Evolutionary conservation across 2,113 vertebrate species (phyloP), one percentile per base, ranked within the genome.

Genomic region (Apus apus): DNA sequence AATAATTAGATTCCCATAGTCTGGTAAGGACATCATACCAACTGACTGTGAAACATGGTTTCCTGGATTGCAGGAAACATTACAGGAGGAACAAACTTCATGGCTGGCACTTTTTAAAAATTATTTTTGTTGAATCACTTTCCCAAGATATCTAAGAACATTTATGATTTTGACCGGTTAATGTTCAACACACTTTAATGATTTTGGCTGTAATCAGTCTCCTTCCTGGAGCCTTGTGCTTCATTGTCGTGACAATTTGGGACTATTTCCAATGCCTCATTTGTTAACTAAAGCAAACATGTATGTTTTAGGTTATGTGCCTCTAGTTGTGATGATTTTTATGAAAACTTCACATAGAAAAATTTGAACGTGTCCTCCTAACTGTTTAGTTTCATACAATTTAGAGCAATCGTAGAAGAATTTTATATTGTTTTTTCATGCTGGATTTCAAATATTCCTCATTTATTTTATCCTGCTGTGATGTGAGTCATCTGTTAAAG

Each of bases 81-180:
- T 36, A 34, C 20, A 78, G 18, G 26, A 64, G 26, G 22, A 22
- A 67, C 45, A 85, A 5, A 1, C n/a, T 27, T 20, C 43, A 56
- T 9, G 13, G 1, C 6, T 4, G 5, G 10, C 1, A 9, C 21
- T 80, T 36, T 3, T 1, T 46, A 18, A n/a, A n/a, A 5, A 32
- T 81, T 62, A 72, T 21, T 70, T 75, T 67, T 30, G 64, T 9
- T 12, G 38, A 72, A 45, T 71, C 8, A 2, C 34, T 74, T 14
- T 66, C 16, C 11, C 0, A 12, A 51, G 54, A 26, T 7, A 43
- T 34, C 5, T 6, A 32, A 34, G 9, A 66, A 46, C 14, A 54
- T 43, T 30, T 57, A 18, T 36, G 25, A 71, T 66, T 94, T 93
- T 66, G 19, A 57, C 15, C 9, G 48, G 9, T 57, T 76, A 75